Percentiles rank a stretch among this genome's conserved stretches.
phyloP scores from a whole-genome alignment of 2,113 vertebrate genomes.

The Grammomys dolichurus region DNA sequence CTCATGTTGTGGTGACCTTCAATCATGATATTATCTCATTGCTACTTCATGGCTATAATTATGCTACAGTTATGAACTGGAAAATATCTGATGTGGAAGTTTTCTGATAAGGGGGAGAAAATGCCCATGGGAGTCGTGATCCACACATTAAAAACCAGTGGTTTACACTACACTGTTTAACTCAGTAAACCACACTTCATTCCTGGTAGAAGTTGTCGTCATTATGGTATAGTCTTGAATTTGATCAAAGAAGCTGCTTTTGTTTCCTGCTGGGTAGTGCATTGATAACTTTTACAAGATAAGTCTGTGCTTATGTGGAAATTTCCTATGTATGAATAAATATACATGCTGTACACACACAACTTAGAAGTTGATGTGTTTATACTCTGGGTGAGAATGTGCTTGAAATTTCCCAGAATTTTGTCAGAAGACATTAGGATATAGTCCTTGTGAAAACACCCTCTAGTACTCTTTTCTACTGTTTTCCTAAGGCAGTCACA shows the following conservation, averaged over 20 bases:
- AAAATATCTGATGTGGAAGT: neutral
- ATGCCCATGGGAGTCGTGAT: rapidly evolving
- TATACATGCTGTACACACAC: neutral
- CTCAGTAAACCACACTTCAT: neutral
- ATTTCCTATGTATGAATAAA: neutral
- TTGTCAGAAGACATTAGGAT: neutral
- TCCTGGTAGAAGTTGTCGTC: neutral
- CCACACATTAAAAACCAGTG: neutral
- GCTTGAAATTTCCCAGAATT: neutral
- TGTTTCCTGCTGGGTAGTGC: neutral
- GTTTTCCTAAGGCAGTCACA: neutral
- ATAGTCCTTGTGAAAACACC: neutral
- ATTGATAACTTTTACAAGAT: neutral
- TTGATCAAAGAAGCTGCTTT: neutral
- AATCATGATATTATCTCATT: neutral
- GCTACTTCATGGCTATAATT: neutral
- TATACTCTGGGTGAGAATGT: neutral
- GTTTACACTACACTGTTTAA: neutral
- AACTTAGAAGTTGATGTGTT: neutral
- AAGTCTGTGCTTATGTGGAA: neutral
- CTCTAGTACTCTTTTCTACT: neutral
- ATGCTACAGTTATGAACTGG: neutral
- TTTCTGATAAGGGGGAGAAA: neutral
- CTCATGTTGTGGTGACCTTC: neutral
- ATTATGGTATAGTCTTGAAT: neutral